Evolutionary conservation across 2,888 invertebrate genomes (phyloP).

Genomic region (Melolontha melolontha): DNA sequence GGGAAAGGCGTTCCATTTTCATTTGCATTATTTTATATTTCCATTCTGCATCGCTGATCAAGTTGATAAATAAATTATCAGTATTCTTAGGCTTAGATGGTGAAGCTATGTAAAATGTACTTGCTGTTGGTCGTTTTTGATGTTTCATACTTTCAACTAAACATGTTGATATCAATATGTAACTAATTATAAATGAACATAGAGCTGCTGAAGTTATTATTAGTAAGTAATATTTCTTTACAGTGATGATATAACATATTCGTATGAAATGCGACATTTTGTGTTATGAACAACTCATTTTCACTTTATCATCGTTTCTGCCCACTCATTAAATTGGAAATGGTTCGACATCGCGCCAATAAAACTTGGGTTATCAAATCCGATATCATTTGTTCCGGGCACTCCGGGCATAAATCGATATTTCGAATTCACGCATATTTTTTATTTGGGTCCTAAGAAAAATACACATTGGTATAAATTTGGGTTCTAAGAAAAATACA

Average conservation of each 20-base stretch:
- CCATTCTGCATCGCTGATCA: conserved; percentile 49
- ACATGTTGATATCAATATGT: conserved; percentile 30
- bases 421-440: neutral
- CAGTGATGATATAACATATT: conserved; percentile 31
- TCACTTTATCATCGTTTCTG: conserved; percentile 23
- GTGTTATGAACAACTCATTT: conserved; percentile 27
- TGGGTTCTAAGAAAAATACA: too few species aligned
- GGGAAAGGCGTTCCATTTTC: conserved; percentile 55
- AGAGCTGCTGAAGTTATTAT: conserved; percentile 15
- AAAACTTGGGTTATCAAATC: conserved; percentile 22
- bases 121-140: neutral
- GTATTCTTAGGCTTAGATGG: neutral
- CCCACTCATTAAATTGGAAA: conserved; percentile 23
- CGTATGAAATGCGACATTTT: conserved; percentile 29
- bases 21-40: conserved; percentile 53
- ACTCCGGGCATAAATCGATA: conserved; percentile 32
- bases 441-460: too few species aligned
- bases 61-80: conserved; percentile 17
- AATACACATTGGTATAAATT: too few species aligned
- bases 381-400: conserved; percentile 6
- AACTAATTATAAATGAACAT: conserved; percentile 33
- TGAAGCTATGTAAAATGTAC: neutral
- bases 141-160: conserved; percentile 5
- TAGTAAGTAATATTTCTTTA: conserved; percentile 29
- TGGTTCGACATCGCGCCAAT: conserved; percentile 13